These are phyloP conservation scores for Montipora capitata DNA, from an alignment of 92 coral and sea anemone genomes.

Conservation along the genomic window DNA sequence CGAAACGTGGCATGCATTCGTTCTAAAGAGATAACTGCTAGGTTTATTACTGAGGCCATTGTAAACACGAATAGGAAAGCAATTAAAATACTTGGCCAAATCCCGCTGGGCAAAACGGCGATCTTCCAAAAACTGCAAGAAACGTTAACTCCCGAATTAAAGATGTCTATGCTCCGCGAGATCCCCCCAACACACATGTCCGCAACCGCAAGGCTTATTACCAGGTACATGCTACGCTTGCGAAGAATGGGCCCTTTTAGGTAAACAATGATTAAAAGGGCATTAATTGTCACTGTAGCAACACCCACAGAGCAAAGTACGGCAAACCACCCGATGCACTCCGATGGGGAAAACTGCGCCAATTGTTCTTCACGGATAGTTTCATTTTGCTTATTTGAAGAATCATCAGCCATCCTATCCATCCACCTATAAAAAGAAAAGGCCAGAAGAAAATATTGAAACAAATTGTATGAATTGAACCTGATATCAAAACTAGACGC, in stretches of 20 bases:
- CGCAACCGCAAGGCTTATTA: neutral
- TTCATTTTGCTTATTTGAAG: no score
- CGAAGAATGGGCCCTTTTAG: neutral
- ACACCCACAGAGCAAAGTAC: neutral
- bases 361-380: no score
- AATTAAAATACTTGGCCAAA: neutral
- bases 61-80: neutral
- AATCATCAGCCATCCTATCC: no score
- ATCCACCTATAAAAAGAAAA: no score
- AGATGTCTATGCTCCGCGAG: neutral
- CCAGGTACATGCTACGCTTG: conserved; percentile 5
- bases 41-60: conserved; percentile 29
- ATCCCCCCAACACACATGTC: neutral
- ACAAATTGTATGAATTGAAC: no score
- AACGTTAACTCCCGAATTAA: no score
- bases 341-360: neutral
- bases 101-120: neutral
- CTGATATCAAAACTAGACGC: no score
- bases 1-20: conserved; percentile 74
- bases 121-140: neutral
- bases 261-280: neutral
- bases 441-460: no score
- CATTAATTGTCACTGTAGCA: neutral
- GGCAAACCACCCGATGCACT: neutral
- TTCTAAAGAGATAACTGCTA: conserved; percentile 67